Percentiles rank a stretch among this genome's conserved stretches.
phyloP scores from a whole-genome alignment of 2,888 invertebrate genomes.

The Scaptomyza tumidula region DNA sequence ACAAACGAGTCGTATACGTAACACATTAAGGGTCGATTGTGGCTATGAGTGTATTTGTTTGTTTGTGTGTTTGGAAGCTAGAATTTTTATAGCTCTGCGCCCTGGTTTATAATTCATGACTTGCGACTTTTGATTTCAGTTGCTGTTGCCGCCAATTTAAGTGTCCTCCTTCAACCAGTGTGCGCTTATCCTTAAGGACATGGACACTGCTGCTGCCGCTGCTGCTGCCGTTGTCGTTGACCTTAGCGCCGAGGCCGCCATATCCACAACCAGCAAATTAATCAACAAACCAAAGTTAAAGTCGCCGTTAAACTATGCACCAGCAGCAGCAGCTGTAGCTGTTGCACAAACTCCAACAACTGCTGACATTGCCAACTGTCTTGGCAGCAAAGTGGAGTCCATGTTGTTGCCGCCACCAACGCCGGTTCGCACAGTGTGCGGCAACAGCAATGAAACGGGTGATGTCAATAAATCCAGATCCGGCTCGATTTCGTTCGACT shows the following conservation, averaged over 20 bases:
- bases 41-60: not conserved
- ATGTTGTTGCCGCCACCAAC: conserved; percentile 78
- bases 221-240: conserved; percentile 74
- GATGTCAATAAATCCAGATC: conserved; percentile 8
- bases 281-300: conserved; percentile 45
- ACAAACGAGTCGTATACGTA: conserved; percentile 64
- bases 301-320: conserved; percentile 25
- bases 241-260: conserved; percentile 58
- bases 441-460: conserved; percentile 24
- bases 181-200: conserved; percentile 41
- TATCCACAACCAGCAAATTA: conserved; percentile 44
- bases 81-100: conserved; percentile 45
- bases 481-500: conserved; percentile 19
- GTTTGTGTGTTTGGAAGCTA: conserved; percentile 2
- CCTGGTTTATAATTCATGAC: conserved; percentile 61
- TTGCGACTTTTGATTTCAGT: conserved; percentile 56
- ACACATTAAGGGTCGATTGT: conserved; percentile 44
- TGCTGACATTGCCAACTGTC: conserved; percentile 50
- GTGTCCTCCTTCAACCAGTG: conserved; percentile 14
- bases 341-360: conserved; percentile 43
- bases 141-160: conserved; percentile 52
- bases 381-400: conserved; percentile 80
- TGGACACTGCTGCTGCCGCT: conserved; percentile 74
- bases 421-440: conserved; percentile 52
- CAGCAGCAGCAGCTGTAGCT: conserved; percentile 41